Evolutionary conservation across 2,888 invertebrate species (phyloP), one percentile per base, ranked within the genome.

Genomic region (Thymelicus lineola): DNA sequence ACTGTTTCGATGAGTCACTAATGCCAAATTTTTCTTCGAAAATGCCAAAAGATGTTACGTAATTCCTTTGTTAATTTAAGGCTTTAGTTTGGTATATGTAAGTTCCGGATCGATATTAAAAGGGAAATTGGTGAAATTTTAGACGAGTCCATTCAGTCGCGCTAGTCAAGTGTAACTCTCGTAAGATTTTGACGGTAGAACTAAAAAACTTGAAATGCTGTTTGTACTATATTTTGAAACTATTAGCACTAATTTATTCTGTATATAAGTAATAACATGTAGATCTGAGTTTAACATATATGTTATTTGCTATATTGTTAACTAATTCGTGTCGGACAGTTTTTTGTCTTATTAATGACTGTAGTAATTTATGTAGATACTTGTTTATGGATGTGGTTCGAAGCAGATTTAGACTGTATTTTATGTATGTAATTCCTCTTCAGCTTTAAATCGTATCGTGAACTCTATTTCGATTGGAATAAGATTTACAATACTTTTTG

Each of bases 361-460:
- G 7, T 38, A 38, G 9, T 10, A 42, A 42, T 12, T 42, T 12
- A 12, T 42, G 3, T 12, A 12, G 10, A 42, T 42, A 42, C 3
- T 50, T 50, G 12, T 55, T 9, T 12, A 55, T 14, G 12, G 6
- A 59, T 57, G 36, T 28, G 55, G 82, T 84, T 78, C 74, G 17
- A 80, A 82, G 82, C 78, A 82, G 81, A 70, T 80, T 75, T 73
- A 73, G 71, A 50, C 70, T 71, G 75, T 74, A 70, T 17, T 76
- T 74, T 80, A 70, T 79, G 74, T 75, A 48, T 20, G 14, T 63
- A 71, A 38, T 42, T 71, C 66, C 63, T 58, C 71, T 74, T n/a
- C 10, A 59, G 58, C 48, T 15, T 15, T 48, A 48, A 7, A 15
- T 48, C 48, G 48, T 15, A 7, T 20, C 36, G 36, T 59, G 12